These are phyloP conservation scores for Cantharis nigra DNA, from an alignment of 2,888 invertebrate genomes.

Conservation along the genomic window DNA sequence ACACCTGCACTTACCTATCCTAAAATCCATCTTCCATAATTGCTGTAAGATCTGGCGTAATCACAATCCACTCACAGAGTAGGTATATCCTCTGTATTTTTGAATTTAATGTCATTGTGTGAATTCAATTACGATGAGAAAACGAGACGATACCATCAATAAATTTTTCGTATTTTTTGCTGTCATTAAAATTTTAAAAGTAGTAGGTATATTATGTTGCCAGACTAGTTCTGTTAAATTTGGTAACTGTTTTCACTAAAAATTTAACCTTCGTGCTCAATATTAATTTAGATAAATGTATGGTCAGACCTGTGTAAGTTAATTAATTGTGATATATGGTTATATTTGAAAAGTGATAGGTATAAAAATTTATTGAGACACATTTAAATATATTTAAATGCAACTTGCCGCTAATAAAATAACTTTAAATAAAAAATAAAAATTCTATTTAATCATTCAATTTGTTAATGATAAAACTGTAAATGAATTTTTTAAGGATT, in stretches of 20 bases:
- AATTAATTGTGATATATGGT: slow-evolving; percentile 4
- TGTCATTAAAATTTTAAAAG: not conserved
- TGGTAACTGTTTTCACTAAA: not conserved
- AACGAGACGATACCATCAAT: not conserved
- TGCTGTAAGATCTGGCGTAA: slow-evolving; percentile 28
- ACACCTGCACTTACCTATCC: slow-evolving; percentile 38
- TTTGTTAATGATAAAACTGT: not conserved
- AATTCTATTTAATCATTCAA: not conserved
- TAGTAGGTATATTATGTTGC: not conserved
- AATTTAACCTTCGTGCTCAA: not conserved
- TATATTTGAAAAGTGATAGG: not conserved
- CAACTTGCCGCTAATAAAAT: not conserved
- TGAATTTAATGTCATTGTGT: not conserved
- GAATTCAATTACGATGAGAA: not conserved
- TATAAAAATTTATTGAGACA: not conserved
- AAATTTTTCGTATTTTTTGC: not conserved
- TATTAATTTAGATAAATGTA: not conserved
- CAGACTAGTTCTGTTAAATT: not conserved
- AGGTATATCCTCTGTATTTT: not conserved
- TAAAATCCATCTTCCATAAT: slow-evolving; percentile 32
- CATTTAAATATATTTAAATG: not conserved
- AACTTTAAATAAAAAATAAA: not conserved
- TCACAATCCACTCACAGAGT: not conserved
- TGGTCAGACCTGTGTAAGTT: not conserved
- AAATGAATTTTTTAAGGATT: not conserved